Conservation (phyloP, 2,113 vertebrate genomes). For the Oreochromis niloticus region DNA sequence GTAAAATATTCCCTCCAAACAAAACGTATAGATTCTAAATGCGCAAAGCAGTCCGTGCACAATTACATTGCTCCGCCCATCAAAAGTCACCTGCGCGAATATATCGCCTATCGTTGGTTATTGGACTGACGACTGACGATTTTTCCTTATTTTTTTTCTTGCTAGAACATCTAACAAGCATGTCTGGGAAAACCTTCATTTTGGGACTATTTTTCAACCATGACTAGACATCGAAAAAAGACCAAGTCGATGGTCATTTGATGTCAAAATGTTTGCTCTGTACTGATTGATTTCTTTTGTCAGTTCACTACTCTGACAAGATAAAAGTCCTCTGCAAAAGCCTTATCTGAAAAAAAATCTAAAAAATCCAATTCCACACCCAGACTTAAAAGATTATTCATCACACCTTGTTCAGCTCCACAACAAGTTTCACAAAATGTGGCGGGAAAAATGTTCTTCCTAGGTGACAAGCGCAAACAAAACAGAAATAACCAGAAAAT, state of each 20-base stretch:
- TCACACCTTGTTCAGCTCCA: background rate
- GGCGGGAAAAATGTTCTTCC: background rate
- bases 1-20: background rate
- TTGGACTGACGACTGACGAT: background rate
- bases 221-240: background rate
- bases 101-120: background rate
- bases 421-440: background rate
- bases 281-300: background rate
- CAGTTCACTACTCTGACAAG: background rate
- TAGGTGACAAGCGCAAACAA: background rate
- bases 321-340: background rate
- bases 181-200: background rate
- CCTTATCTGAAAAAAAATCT: background rate
- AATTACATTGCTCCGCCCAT: background rate
- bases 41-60: background rate
- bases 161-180: background rate
- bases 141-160: background rate
- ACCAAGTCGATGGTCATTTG: background rate
- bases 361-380: background rate
- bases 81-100: background rate
- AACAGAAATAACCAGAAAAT: background rate
- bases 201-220: background rate
- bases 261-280: background rate
- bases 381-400: background rate
- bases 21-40: background rate